Evolutionary conservation across 1,140 invertebrate genomes (phyloP), one percentile per base, ranked within the genome.

Genomic region (Drosophila rufa): DNA sequence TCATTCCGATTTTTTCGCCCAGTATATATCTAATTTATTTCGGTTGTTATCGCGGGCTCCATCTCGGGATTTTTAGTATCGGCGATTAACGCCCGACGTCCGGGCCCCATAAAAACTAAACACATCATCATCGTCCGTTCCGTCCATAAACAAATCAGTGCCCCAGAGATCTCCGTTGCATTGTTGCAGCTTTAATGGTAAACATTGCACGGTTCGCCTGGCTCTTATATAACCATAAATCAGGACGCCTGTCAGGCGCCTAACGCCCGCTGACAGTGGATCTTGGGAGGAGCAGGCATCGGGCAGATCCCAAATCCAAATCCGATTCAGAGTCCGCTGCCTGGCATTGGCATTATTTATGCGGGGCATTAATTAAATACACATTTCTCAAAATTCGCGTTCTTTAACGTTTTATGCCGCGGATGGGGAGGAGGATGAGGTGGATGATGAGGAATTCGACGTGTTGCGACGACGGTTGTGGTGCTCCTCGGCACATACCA

Each of bases 151-250:
- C 60, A 80, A 19, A 57, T 27, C 53, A 70, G 38, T 64, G 65
- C 61, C 46, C 51, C 77, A 50, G 60, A 79, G 78, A 74, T 74
- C 62, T 73, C 75, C 75, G 79, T 80, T 84, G 81, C 82, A 82
- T 46, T 50, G 68, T 59, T 79, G 83, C 79, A 79, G 40, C 47
- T 50, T 74, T 71, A 71, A 70, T 71, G 82, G 56, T 79, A 79
- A 71, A 79, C 75, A 69, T 38, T 15, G 27, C 62, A 55, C 71
- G 68, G 45, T 58, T 58, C 43, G 45, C 53, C 33, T 17, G 27
- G 33, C 68, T 74, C 74, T 89, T 87, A 90, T 81, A 87, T 87
- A 87, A 87, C 53, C 7, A 74, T 87, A 68, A 87, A 84, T 73
- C 65, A 80, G 30, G 48, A 46, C 40, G 27, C 46, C 40, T 25